Conservation (phyloP, 2,113 vertebrate genomes). For the Buteo buteo region DNA sequence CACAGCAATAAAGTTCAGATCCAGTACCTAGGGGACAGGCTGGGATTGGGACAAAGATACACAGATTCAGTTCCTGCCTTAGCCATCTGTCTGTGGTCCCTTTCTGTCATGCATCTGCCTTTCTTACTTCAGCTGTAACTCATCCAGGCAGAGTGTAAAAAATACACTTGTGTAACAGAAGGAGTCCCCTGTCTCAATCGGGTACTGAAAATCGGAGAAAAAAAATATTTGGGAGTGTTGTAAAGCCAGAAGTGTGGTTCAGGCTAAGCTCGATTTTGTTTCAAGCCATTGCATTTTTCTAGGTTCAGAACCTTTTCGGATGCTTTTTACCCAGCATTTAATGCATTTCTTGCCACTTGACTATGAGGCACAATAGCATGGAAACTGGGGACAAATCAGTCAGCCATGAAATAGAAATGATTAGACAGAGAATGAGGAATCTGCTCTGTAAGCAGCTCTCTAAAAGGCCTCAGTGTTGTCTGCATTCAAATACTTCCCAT, state of each 20-base stretch:
- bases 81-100: neutral
- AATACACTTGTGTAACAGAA: neutral
- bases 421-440: conserved; percentile 54
- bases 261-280: neutral
- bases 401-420: conserved; percentile 51
- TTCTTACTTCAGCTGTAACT: neutral
- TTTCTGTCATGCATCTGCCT: neutral
- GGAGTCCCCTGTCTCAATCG: neutral
- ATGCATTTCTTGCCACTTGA: conserved; percentile 22
- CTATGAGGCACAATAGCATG: conserved; percentile 14
- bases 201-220: neutral
- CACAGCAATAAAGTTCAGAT: neutral
- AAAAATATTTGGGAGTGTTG: neutral
- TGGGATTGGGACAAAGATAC: neutral
- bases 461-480: conserved; percentile 53
- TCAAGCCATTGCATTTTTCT: neutral
- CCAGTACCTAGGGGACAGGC: neutral
- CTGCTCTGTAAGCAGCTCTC: conserved; percentile 54
- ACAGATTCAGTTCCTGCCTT: neutral
- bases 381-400: conserved; percentile 40
- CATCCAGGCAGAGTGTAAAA: neutral
- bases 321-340: neutral
- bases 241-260: neutral
- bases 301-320: neutral
- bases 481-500: conserved; percentile 33